These are phyloP conservation scores for Poeciliopsis gracilis DNA, from an alignment of 2,797 vertebrate species.

Conservation along the genomic window DNA sequence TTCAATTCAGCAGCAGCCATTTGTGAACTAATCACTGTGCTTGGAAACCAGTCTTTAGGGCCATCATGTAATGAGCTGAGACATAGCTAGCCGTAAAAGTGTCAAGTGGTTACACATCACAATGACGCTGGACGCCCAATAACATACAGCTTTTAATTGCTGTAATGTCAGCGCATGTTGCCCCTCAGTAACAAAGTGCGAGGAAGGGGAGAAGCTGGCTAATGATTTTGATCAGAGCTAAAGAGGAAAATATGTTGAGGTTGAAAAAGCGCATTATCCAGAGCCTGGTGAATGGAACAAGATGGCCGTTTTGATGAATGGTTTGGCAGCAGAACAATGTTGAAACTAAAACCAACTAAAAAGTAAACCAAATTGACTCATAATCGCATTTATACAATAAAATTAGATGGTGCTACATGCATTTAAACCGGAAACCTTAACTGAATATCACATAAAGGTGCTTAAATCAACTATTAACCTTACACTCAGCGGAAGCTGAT, in stretches of 20 bases:
- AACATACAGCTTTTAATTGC: constrained; percentile 48
- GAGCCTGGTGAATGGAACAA: not conserved
- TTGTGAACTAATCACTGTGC: constrained; percentile 66
- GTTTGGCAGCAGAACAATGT: not conserved
- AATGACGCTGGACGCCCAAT: constrained; percentile 34
- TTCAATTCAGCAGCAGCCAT: constrained; percentile 66
- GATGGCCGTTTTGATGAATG: not conserved
- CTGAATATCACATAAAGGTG: not conserved
- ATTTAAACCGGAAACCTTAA: not conserved
- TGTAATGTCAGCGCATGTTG: constrained; percentile 34
- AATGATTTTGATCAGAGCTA: not conserved
- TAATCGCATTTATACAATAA: not conserved
- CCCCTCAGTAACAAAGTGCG: constrained; percentile 14
- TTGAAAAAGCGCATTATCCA: not conserved
- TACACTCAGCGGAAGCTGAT: constrained; percentile 49
- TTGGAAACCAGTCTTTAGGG: constrained; percentile 73
- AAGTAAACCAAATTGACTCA: not conserved
- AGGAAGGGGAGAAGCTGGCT: not conserved
- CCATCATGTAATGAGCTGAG: constrained; percentile 65
- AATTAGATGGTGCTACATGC: not conserved
- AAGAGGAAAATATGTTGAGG: not conserved
- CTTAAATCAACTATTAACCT: not conserved
- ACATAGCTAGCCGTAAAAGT: constrained; percentile 72
- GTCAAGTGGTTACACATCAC: constrained; percentile 67
- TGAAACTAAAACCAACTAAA: constrained; percentile 12